Conservation (phyloP, 2,888 invertebrate species). For the Drosophila sordidapex region DNA sequence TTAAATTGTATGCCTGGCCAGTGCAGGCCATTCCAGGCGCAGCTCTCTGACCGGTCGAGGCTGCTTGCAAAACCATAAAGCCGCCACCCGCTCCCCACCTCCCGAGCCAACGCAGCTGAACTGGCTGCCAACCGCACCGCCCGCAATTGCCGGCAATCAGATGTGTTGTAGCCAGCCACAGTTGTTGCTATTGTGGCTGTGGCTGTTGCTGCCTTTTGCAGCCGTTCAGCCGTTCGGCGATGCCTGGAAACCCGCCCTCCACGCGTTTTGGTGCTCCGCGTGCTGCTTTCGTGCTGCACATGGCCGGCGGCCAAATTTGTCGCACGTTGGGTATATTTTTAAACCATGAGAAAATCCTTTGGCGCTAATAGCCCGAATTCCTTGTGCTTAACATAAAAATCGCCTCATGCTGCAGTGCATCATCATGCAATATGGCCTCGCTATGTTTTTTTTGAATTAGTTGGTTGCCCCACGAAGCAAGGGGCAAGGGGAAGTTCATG, state of each 20-base stretch:
- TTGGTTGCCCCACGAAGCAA: conserved; percentile 46
- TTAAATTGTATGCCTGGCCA: conserved; percentile 80
- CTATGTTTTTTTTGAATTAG: conserved; percentile 54
- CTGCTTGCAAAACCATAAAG: conserved; percentile 55
- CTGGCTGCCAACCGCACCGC: conserved; percentile 66
- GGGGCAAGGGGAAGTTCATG: conserved; percentile 1
- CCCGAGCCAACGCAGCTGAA: conserved; percentile 18
- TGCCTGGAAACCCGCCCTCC: conserved; percentile 32
- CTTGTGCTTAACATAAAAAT: conserved; percentile 81
- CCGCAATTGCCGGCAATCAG: conserved; percentile 71
- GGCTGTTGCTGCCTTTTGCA: conserved; percentile 34
- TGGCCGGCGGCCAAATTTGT: conserved; percentile 78
- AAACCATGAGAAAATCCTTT: conserved; percentile 85
- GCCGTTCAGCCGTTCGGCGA: conserved; percentile 30
- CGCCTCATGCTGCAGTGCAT: conserved; percentile 75
- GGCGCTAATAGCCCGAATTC: conserved; percentile 84
- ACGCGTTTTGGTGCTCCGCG: conserved; percentile 55
- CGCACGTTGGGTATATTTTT: conserved; percentile 81
- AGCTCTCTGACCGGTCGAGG: conserved; percentile 54
- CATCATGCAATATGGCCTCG: conserved; percentile 70
- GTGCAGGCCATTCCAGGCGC: conserved; percentile 9
- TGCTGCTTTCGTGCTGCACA: conserved; percentile 80
- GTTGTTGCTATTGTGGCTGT: conserved; percentile 21
- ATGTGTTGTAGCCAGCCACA: conserved; percentile 56
- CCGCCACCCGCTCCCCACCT: conserved; percentile 26